Evolutionary conservation across 2,113 vertebrate genomes (phyloP), one percentile per base, ranked within the genome.

Genomic region (Hippopotamus amphibius): DNA sequence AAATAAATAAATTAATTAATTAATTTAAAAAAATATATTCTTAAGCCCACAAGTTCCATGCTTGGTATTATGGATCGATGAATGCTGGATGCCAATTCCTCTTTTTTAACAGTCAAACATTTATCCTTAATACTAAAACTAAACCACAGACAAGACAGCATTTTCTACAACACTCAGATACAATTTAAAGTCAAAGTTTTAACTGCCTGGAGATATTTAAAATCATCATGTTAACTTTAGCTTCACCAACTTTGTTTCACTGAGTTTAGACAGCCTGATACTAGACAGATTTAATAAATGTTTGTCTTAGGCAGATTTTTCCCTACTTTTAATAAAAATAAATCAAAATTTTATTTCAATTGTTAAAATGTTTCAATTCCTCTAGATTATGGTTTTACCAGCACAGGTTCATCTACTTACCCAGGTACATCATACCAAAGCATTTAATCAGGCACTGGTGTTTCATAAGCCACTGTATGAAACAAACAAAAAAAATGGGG

Each of bases 171-270:
- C 10, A 43, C n/a, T 30, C 24, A 17, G 59, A 65, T 19, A 68
- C 13, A 74, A 88, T n/a, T 84, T 77, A 22, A 48, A 86, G 76
- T 22, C 37, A 61, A 82, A 65, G 12, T 57, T 69, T 81, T 71
- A 72, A 90, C 19, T 63, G 26, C 30, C 53, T 26, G 6, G 84
- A 87, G n/a, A 95, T 53, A 84, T 33, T 71, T 69, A 71, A 82
- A 26, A 82, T 43, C 37, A 37, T 48, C 57, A 15, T 21, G 33
- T 43, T 55, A 37, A 71, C 72, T 96, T 88, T 84, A 69, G 22
- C 28, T 28, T 93, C 81, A 90, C 48, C 43, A 88, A 96, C 61
- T 74, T 81, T 48, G 28, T 90, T 93, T 88, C 57, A 17, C 48
- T 41, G 28, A 55, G 53, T 87, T 95, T 76, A 65, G 71, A 53